phyloP scores from a whole-genome alignment of 2,888 invertebrate species.

The Alentia gelatinosa region DNA sequence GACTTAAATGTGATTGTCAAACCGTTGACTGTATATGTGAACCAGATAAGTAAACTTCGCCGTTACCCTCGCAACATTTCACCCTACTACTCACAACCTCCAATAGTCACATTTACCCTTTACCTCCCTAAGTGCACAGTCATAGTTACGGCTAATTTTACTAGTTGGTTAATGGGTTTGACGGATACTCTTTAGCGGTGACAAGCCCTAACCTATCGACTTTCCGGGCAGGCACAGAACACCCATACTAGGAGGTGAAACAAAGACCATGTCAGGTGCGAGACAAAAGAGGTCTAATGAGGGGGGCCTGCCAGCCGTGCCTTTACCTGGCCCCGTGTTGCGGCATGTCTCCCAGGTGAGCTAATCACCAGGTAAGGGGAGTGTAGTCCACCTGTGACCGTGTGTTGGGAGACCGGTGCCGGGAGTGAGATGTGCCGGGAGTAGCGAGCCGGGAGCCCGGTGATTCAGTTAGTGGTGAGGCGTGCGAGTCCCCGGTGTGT shows the following conservation, averaged over 20 bases:
- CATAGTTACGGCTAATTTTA: background rate
- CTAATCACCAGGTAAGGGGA: background rate
- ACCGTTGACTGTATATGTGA: background rate
- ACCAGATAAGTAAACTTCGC: background rate
- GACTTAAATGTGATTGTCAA: too few species aligned
- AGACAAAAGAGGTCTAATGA: slow-evolving; percentile 24
- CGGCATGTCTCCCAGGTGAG: slow-evolving; percentile 30
- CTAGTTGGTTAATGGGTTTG: background rate
- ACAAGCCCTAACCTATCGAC: background rate
- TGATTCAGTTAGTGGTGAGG: background rate
- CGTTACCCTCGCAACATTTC: slow-evolving; percentile 23
- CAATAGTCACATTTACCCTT: background rate
- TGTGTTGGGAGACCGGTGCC: background rate
- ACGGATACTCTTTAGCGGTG: background rate
- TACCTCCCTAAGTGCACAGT: background rate
- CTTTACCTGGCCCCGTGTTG: background rate
- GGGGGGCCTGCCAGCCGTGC: background rate
- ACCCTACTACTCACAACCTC: slow-evolving; percentile 12
- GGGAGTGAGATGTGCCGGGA: background rate
- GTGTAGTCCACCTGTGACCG: background rate
- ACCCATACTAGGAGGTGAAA: background rate
- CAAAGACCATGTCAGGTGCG: slow-evolving; percentile 15
- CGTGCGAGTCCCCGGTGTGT: background rate
- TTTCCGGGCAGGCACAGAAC: background rate
- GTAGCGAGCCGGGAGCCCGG: too few species aligned